phyloP scores from a whole-genome alignment of 2,113 vertebrate species.

The Mormyrus iriodes region DNA sequence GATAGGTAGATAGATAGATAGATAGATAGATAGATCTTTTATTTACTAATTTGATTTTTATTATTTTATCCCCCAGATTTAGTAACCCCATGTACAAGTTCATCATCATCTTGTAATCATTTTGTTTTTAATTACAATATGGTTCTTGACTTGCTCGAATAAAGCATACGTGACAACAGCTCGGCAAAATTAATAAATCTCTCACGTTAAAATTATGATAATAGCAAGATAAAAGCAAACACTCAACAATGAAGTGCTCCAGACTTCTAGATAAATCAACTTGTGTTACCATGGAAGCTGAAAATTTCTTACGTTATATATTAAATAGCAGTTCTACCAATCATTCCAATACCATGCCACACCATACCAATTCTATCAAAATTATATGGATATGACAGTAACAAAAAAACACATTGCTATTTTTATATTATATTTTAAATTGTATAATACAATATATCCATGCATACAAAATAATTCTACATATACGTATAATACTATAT shows the following conservation, averaged over 20 bases:
- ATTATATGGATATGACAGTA: neutral
- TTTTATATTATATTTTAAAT: neutral
- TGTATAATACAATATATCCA: neutral
- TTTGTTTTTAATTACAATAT: constrained; percentile 1
- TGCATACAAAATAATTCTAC: neutral
- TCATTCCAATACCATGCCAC: too few relatives aligned
- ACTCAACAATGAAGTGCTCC: neutral
- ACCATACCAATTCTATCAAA: too few relatives aligned
- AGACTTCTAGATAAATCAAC: neutral
- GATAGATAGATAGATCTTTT: neutral
- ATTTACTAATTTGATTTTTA: neutral
- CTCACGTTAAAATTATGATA: neutral
- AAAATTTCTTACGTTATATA: neutral
- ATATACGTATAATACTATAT: neutral
- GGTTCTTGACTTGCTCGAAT: neutral
- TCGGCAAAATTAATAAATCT: neutral
- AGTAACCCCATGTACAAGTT: neutral
- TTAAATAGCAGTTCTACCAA: neutral
- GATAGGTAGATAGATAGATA: neutral
- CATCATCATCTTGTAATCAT: neutral
- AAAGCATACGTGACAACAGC: neutral
- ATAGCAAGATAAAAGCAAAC: neutral
- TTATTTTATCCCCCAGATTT: neutral
- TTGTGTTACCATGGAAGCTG: neutral
- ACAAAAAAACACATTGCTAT: neutral